A percentile compares a stretch with the other conserved stretches of the same genome.
Evolutionary conservation across 2,888 invertebrate species (phyloP).

Genomic region (Drosophila affinis): DNA sequence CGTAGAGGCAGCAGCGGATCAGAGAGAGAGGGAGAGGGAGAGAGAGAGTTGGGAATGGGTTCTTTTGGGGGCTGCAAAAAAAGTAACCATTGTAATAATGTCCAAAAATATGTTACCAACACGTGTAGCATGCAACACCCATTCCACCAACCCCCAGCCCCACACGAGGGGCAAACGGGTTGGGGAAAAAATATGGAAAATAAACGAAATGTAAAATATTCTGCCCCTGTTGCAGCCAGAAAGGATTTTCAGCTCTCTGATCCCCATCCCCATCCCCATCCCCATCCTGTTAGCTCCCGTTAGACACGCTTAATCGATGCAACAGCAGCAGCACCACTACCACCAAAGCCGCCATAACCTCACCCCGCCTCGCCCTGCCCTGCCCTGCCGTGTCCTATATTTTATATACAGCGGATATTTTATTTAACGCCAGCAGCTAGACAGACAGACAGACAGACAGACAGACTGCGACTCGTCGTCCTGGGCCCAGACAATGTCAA

Average conservation of each 20-base stretch:
- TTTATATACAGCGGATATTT: conserved; percentile 71
- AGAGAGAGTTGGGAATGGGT: conserved; percentile 3
- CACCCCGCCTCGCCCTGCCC: too few relatives aligned
- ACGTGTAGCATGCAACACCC: conserved; percentile 63
- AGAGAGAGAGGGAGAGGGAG: not conserved
- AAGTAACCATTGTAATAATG: conserved; percentile 73
- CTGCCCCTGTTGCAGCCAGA: conserved; percentile 34
- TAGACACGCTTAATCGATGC: conserved; percentile 74
- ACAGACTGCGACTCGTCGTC: too few relatives aligned
- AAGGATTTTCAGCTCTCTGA: conserved; percentile 25
- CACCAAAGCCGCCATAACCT: not conserved
- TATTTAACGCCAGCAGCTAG: conserved; percentile 79
- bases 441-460: conserved; percentile 22
- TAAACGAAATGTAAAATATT: conserved; percentile 44
- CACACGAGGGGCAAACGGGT: not conserved
- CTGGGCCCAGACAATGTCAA: conserved; percentile 64
- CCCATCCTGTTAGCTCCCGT: conserved; percentile 29
- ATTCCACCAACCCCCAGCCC: conserved; percentile 1
- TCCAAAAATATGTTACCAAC: conserved; percentile 78
- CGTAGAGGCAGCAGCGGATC: conserved; percentile 34
- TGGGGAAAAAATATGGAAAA: conserved; percentile 38
- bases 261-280: conserved; percentile 11
- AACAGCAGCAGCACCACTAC: conserved; percentile 26
- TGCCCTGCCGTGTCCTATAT: conserved; percentile 46
- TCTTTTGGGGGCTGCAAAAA: conserved; percentile 39